These are phyloP conservation scores for Manduca sexta DNA, from an alignment of 1,140 invertebrate species.

Conservation along the genomic window DNA sequence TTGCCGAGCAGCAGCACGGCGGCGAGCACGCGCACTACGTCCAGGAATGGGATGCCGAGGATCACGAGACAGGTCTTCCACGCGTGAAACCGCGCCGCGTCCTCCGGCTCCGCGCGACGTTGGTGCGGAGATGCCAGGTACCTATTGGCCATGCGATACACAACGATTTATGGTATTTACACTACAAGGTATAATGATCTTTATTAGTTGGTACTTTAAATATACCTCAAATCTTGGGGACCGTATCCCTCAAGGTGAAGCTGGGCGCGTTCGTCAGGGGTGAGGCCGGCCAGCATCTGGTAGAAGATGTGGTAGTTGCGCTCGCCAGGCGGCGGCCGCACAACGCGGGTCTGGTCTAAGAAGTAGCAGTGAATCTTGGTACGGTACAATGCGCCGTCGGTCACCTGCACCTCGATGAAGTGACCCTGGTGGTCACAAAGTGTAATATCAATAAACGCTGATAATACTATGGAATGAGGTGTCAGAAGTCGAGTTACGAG, in stretches of 20 bases:
- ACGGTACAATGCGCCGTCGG: constrained; percentile 94
- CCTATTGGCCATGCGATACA: constrained; percentile 8
- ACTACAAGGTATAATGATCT: too few relatives aligned
- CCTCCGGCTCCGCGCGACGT: constrained; percentile 51
- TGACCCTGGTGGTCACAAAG: constrained; percentile 88
- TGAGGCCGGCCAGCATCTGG: constrained; percentile 94
- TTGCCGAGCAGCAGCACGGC: constrained; percentile 94
- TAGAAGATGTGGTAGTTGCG: constrained; percentile 99
- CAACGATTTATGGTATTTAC: too few relatives aligned
- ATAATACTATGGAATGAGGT: too few relatives aligned
- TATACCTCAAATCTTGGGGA: constrained; percentile 81
- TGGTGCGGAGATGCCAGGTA: constrained; percentile 86
- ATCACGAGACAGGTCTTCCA: constrained; percentile 94
- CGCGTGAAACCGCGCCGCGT: constrained; percentile 79
- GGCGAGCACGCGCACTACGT: constrained; percentile 92
- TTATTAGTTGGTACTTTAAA: too few relatives aligned
- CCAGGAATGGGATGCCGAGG: constrained; percentile 93
- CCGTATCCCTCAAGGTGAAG: constrained; percentile 89
- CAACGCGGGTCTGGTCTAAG: constrained; percentile 93
- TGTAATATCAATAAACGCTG: too few relatives aligned
- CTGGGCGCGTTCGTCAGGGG: constrained; percentile 88
- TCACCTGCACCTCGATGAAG: constrained; percentile 97
- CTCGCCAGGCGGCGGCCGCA: constrained; percentile 87
- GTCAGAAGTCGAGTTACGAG: too few relatives aligned
- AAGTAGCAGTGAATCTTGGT: constrained; percentile 98